Evolutionary conservation across 1,140 invertebrate species (phyloP).

Genomic region (Zaprionus nigranus): DNA sequence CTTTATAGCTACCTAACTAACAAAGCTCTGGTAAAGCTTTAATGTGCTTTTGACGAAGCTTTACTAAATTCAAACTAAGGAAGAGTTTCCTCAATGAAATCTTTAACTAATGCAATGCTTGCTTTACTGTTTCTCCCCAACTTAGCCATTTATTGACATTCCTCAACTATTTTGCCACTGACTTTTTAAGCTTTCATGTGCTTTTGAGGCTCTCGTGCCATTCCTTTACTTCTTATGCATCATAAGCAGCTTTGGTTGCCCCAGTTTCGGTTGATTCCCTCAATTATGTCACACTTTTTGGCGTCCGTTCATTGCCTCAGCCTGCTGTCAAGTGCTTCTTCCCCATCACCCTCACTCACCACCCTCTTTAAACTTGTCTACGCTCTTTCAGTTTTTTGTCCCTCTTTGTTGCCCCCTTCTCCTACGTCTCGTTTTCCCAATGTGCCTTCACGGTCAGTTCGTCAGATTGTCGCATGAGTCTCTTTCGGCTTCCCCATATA

Average conservation of each 20-base stretch:
- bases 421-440: background rate
- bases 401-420: background rate
- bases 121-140: too few relatives aligned
- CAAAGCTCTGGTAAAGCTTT: too few relatives aligned
- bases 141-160: too few relatives aligned
- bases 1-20: too few relatives aligned
- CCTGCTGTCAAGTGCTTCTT: background rate
- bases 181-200: background rate
- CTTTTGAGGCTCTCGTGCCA: background rate
- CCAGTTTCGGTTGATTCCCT: background rate
- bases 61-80: background rate
- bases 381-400: background rate
- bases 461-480: background rate
- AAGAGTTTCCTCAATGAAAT: background rate
- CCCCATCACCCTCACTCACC: background rate
- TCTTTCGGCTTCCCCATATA: background rate
- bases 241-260: background rate
- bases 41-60: too few relatives aligned
- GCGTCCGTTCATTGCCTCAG: background rate
- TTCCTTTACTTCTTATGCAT: background rate
- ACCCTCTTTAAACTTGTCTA: too few relatives aligned
- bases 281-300: background rate
- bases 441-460: background rate
- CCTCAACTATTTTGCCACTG: too few relatives aligned
- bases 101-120: too few relatives aligned